A percentile compares a stretch with the other conserved stretches of the same genome.
Evolutionary conservation across 2,888 invertebrate species (phyloP).

Genomic region (Nemapogon koenigi): DNA sequence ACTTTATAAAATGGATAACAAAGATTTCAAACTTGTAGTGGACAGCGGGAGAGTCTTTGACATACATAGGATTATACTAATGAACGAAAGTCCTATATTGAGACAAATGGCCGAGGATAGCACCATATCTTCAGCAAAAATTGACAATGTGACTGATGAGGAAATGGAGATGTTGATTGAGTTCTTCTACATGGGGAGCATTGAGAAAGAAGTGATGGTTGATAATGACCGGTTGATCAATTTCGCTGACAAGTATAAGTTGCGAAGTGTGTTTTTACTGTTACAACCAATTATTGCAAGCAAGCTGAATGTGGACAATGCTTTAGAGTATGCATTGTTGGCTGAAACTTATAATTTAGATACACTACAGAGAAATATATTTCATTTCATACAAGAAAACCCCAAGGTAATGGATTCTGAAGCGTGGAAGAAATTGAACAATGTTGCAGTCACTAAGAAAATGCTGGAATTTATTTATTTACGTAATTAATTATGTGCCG

Average conservation of each 20-base stretch:
- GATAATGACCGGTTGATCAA: slow-evolving; percentile 31
- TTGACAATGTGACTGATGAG: slow-evolving; percentile 30
- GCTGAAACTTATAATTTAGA: slow-evolving; percentile 36
- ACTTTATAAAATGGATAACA: slow-evolving; percentile 23
- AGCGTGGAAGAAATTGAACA: slow-evolving; percentile 36
- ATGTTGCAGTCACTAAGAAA: slow-evolving; percentile 38
- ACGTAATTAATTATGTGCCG: too few species aligned
- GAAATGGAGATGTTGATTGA: slow-evolving; percentile 36
- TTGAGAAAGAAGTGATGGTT: slow-evolving; percentile 28
- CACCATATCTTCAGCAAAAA: slow-evolving; percentile 18
- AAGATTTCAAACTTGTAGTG: slow-evolving; percentile 24
- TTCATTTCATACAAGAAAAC: slow-evolving; percentile 34
- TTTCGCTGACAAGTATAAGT: slow-evolving; percentile 32
- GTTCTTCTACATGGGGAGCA: slow-evolving; percentile 40
- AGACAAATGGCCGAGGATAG: slow-evolving; percentile 27
- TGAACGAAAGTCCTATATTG: slow-evolving; percentile 36
- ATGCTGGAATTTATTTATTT: slow-evolving; percentile 25
- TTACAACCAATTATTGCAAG: slow-evolving; percentile 27
- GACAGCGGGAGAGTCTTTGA: slow-evolving; percentile 27
- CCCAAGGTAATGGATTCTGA: slow-evolving; percentile 33
- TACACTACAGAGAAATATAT: slow-evolving; percentile 27
- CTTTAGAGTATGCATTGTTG: slow-evolving; percentile 36
- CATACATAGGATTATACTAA: slow-evolving; percentile 37
- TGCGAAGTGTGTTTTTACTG: slow-evolving; percentile 28
- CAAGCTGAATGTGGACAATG: slow-evolving; percentile 36